A percentile compares a stretch with the other conserved stretches of the same genome.
Conservation (phyloP, 2,113 vertebrate genomes). For the Rhagologus leucostigma region DNA sequence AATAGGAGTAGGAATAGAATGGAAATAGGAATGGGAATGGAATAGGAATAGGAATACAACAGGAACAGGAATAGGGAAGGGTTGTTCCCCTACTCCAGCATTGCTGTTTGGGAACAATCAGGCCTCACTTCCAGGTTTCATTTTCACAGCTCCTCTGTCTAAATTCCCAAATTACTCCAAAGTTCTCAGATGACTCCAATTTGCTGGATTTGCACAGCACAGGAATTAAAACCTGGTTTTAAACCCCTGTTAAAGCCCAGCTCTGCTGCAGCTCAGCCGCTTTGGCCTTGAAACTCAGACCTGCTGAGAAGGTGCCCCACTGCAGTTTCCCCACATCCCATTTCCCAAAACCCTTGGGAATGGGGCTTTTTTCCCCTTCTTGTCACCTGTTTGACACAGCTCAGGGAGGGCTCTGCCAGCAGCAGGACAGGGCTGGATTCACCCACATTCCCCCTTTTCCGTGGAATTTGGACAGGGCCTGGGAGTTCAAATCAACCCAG, state of each 20-base stretch:
- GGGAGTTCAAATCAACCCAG: not conserved
- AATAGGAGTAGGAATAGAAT: not conserved
- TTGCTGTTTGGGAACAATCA: not conserved
- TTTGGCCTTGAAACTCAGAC: not conserved
- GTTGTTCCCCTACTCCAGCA: not conserved
- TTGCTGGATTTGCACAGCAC: not conserved
- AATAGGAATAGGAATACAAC: not conserved
- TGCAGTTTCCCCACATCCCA: not conserved
- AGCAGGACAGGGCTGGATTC: not conserved
- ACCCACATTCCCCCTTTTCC: not conserved
- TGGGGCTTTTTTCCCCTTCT: not conserved
- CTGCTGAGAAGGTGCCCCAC: not conserved
- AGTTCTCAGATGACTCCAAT: accelerated
- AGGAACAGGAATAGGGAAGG: not conserved
- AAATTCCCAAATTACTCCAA: not conserved
- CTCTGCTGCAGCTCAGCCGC: not conserved
- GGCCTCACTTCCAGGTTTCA: not conserved
- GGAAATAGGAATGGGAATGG: not conserved
- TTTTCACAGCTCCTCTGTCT: not conserved
- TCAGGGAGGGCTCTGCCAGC: not conserved
- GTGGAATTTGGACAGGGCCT: not conserved
- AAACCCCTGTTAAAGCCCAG: not conserved
- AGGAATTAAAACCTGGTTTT: not conserved
- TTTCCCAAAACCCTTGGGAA: not conserved
- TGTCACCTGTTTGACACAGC: not conserved